phyloP scores from a whole-genome alignment of 92 coral and sea anemone genomes.

The Epizoanthus scotinus region DNA sequence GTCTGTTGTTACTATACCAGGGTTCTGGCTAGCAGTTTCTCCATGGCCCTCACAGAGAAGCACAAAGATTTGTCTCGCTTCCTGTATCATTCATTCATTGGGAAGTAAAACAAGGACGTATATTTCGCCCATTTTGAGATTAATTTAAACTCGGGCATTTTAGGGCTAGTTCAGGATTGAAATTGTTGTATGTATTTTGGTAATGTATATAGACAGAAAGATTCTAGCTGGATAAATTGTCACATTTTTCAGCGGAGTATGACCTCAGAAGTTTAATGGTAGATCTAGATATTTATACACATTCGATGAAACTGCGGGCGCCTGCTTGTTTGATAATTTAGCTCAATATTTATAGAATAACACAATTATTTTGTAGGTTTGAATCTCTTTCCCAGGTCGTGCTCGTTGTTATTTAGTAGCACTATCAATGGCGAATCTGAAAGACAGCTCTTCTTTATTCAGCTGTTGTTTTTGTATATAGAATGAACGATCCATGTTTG shows the following conservation, averaged over 20 bases:
- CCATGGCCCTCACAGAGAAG: neutral
- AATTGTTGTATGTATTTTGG: neutral
- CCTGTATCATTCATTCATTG: slow-evolving; percentile 14
- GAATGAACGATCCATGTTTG: neutral
- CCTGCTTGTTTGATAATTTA: neutral
- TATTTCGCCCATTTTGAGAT: slow-evolving; percentile 8
- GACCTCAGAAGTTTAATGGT: too few species aligned
- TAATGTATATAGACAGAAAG: neutral
- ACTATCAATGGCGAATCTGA: neutral
- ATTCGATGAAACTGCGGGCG: neutral
- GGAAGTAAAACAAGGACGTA: neutral
- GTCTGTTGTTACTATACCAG: slow-evolving; percentile 2
- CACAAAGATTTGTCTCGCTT: slow-evolving; percentile 2
- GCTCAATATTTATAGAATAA: slow-evolving; percentile 9
- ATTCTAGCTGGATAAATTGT: neutral
- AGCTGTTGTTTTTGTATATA: slow-evolving; percentile 21
- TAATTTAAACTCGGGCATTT: neutral
- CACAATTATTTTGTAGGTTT: neutral
- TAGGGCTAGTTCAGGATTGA: slow-evolving; percentile 1
- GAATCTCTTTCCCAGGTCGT: neutral
- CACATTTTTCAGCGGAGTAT: neutral
- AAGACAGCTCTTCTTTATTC: slow-evolving; percentile 3
- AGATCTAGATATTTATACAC: neutral
- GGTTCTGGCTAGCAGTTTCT: slow-evolving; percentile 1
- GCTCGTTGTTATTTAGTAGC: slow-evolving; percentile 9